Evolutionary conservation across 2,113 vertebrate genomes (phyloP).

Genomic region (Macroglossus sobrinus): DNA sequence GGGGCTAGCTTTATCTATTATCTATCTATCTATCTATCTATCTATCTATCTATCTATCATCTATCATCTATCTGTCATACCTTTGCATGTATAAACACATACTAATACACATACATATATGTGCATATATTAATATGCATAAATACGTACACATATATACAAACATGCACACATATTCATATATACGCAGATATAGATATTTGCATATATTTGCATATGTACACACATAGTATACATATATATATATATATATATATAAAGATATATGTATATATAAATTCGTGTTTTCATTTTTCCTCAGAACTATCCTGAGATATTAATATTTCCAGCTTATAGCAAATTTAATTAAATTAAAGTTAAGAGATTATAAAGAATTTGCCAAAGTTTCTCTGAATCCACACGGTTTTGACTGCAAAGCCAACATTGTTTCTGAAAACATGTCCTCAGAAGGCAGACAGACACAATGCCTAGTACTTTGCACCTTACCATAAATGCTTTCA

Average conservation of each 20-base stretch:
- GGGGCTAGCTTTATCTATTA: neutral
- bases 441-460: neutral
- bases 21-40: neutral
- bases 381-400: neutral
- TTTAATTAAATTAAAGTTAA: neutral
- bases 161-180: neutral
- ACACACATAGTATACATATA: too few species aligned
- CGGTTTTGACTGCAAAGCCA: neutral
- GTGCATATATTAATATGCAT: neutral
- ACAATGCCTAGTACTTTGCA: accelerated
- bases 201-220: neutral
- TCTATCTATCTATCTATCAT: neutral
- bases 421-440: neutral
- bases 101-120: neutral
- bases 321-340: neutral
- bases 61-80: neutral
- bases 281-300: neutral
- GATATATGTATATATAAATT: neutral
- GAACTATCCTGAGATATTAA: neutral
- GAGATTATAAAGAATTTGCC: neutral
- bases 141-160: too few species aligned
- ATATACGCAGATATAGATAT: neutral
- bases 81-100: neutral
- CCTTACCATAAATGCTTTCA: neutral
- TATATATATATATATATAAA: neutral